Evolutionary conservation across 2,113 vertebrate genomes (phyloP), one percentile per base, ranked within the genome.

Genomic region (Lepus americanus): DNA sequence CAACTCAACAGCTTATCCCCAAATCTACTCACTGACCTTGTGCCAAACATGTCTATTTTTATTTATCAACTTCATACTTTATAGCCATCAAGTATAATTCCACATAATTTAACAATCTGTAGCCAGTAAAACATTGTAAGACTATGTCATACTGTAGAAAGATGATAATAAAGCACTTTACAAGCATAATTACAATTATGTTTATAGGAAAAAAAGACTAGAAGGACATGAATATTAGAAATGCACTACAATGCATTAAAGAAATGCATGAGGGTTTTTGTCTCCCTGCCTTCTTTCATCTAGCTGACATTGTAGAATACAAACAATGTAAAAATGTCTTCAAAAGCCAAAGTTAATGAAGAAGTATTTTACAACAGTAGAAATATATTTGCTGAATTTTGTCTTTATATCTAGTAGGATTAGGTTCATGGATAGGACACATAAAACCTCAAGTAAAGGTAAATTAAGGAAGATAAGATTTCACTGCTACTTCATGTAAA

Each of bases 331-430:
- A 93, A 70, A 73, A 78, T 63, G 22, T 67, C 70, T 72, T 78
- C 44, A 64, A 90, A 82, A 92, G 22, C 13, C 89, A 92, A 51
- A 29, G 4, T 44, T 27, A 67, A 11, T n/a, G 70, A 81, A 27
- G 9, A 11, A 87, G 39, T 14, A 16, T 5, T 44, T 77, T 19
- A 14, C 10, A 87, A 67, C 3, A 91, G 29, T 70, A 49, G 14
- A 29, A 76, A 19, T 73, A 3, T 73, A 94, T 78, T 67, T 70
- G 59, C 51, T 76, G 29, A 66, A 31, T 88, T 94, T 55, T 96
- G 14, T 84, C 29, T 95, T 19, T 55, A 2, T 33, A 79, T 79
- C 9, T 20, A 82, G 3, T 84, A 87, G 66, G 22, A 79, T 83
- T 72, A 53, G 0, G 6, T 79, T 91, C 55, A 76, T 11, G 6